These are phyloP conservation scores for Eubasilissa regina DNA, from an alignment of 1,140 invertebrate species.

Conservation along the genomic window DNA sequence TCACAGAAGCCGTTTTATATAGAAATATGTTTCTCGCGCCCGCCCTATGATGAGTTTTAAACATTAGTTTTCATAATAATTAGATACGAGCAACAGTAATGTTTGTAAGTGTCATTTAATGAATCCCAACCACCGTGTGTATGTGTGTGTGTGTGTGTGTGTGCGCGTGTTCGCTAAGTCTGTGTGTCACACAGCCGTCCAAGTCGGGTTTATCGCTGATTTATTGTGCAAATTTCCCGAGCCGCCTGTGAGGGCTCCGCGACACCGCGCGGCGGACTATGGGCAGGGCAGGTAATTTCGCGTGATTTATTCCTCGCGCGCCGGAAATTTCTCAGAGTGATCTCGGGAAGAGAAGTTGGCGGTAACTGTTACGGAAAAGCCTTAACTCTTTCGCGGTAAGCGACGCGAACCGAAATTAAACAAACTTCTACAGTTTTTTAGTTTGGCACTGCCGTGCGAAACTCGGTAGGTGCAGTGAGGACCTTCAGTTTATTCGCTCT, in stretches of 20 bases:
- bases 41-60: too few species aligned
- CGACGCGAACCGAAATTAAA: not conserved
- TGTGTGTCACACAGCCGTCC: not conserved
- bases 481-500: too few species aligned
- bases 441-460: not conserved
- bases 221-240: not conserved
- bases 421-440: not conserved
- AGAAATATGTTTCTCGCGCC: too few species aligned
- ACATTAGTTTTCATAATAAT: too few species aligned
- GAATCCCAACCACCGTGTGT: too few species aligned
- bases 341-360: not conserved
- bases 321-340: not conserved
- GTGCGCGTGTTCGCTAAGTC: not conserved
- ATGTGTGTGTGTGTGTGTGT: too few species aligned
- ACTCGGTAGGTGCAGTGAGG: too few species aligned
- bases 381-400: not conserved
- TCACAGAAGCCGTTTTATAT: too few species aligned
- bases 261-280: not conserved
- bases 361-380: not conserved
- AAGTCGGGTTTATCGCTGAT: not conserved
- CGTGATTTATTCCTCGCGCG: constrained; percentile 1
- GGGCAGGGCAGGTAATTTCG: not conserved
- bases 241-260: not conserved
- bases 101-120: too few species aligned
- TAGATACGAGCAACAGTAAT: too few species aligned